Evolutionary conservation across 1,140 invertebrate genomes (phyloP).

Genomic region (Pseudomyrmex concolor): DNA sequence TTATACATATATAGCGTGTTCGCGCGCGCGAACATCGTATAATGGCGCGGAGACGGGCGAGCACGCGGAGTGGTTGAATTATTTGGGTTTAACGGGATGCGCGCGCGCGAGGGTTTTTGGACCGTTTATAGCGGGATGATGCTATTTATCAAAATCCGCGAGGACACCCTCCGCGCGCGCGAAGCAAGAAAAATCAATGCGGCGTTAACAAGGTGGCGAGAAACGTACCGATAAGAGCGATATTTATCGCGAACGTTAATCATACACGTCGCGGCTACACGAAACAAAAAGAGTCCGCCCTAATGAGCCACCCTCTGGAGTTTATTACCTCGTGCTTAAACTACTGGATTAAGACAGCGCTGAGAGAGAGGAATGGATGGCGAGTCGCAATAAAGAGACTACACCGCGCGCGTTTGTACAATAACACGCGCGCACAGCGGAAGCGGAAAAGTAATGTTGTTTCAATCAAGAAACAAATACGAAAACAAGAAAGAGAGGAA

Average conservation of each 20-base stretch:
- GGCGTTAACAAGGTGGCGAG: constrained; percentile 70
- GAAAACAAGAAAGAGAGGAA: no score
- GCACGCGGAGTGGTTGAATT: constrained; percentile 4
- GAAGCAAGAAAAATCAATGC: constrained; percentile 69
- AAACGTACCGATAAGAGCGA: constrained; percentile 72
- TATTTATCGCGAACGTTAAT: constrained; percentile 71
- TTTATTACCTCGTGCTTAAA: constrained; percentile 68
- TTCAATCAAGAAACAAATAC: no score
- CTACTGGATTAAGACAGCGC: constrained; percentile 63
- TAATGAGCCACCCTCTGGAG: constrained; percentile 59
- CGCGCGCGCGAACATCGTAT: constrained; percentile 22
- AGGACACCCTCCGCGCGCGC: neutral
- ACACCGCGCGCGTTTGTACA: no score
- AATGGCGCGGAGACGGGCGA: neutral
- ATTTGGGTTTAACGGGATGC: constrained; percentile 20
- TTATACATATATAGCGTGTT: constrained; percentile 29
- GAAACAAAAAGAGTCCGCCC: constrained; percentile 60
- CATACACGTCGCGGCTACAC: constrained; percentile 32
- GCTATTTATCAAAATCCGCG: constrained; percentile 46
- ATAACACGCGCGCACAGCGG: no score
- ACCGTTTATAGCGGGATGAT: neutral
- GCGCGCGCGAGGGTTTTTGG: neutral
- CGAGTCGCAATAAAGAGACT: neutral
- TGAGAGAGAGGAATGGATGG: constrained; percentile 47
- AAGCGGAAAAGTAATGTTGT: no score